Evolutionary conservation across 2,888 invertebrate species (phyloP), one percentile per base, ranked within the genome.

Genomic region (Leptothorax acervorum): DNA sequence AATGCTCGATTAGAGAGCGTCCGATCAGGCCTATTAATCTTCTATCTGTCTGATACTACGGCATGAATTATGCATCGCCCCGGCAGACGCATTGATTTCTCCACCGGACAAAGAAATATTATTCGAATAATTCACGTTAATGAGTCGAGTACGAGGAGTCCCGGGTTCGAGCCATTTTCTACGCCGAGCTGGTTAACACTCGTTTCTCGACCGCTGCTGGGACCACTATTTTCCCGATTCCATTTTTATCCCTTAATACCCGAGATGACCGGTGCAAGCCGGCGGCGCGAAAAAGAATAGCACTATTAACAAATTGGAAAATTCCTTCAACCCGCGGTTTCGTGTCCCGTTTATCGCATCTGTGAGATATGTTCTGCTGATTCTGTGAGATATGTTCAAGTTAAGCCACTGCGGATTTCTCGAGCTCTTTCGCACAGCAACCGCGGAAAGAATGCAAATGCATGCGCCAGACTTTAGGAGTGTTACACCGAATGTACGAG

Each of bases 81-180:
- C 88, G 90, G 90, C 90, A 92, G 91, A 92, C 90, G 92, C 93
- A 94, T 94, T 93, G 94, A 93, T 94, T 93, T 93, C 92, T 91
- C 89, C 78, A 86, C 90, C 89, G 90, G 92, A 92, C 93, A 90
- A 90, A 91, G 90, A 94, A 93, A 94, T 94, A 94, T 94, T 93
- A 93, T 92, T 90, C 92, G 90, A 92, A 94, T 94, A 94, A 94
- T 93, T 94, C 94, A 94, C 93, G 93, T 92, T 94, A 94, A 94
- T 92, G 94, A 94, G 91, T 87, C 90, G 85, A 88, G 88, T 84
- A 78, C 74, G 83, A 75, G 15, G 60, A 68, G 82, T 55, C 66
- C n/a, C 9, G 83, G 39, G 28, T 39, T 79, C 81, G 74, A 63
- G 70, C 75, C 68, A 85, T 87, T 86, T 82, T 75, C 73, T 62